Evolutionary conservation across 2,888 invertebrate genomes (phyloP).

Genomic region (Andrena bicolor): DNA sequence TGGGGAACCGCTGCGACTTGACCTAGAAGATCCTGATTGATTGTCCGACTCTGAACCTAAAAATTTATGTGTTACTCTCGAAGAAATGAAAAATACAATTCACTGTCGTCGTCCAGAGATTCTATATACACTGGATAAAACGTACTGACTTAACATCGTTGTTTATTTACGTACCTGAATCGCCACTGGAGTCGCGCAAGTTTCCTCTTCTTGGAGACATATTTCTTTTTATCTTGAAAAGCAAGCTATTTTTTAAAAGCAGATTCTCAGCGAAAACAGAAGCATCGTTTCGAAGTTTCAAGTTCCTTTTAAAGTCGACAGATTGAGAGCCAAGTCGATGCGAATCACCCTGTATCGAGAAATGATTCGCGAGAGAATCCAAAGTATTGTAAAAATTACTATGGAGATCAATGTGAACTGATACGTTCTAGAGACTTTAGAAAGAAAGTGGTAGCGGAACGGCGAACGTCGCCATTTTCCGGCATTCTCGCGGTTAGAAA

Average conservation of each 20-base stretch:
- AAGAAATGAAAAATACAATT: not conserved
- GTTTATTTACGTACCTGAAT: conserved; percentile 75
- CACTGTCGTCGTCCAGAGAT: not conserved
- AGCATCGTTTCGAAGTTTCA: conserved; percentile 15
- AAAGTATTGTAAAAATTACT: too few species aligned
- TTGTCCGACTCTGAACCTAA: conserved; percentile 86
- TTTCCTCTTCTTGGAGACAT: conserved; percentile 73
- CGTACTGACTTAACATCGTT: conserved; percentile 13
- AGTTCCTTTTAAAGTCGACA: not conserved
- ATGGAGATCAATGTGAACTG: too few species aligned
- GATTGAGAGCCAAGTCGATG: not conserved
- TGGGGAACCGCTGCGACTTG: conserved; percentile 85
- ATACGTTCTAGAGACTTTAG: conserved; percentile 2
- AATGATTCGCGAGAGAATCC: not conserved
- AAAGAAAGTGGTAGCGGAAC: not conserved
- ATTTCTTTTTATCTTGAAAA: conserved; percentile 12
- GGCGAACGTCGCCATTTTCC: not conserved
- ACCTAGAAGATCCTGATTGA: conserved; percentile 83
- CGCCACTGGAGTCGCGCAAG: conserved; percentile 77
- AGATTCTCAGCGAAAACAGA: not conserved
- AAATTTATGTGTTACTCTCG: conserved; percentile 1
- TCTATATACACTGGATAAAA: not conserved
- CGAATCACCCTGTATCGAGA: not conserved
- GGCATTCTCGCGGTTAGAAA: too few species aligned
- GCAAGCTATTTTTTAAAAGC: conserved; percentile 5